phyloP scores from a whole-genome alignment of 92 coral and sea anemone genomes.

The Anthopleura xanthogrammica region DNA sequence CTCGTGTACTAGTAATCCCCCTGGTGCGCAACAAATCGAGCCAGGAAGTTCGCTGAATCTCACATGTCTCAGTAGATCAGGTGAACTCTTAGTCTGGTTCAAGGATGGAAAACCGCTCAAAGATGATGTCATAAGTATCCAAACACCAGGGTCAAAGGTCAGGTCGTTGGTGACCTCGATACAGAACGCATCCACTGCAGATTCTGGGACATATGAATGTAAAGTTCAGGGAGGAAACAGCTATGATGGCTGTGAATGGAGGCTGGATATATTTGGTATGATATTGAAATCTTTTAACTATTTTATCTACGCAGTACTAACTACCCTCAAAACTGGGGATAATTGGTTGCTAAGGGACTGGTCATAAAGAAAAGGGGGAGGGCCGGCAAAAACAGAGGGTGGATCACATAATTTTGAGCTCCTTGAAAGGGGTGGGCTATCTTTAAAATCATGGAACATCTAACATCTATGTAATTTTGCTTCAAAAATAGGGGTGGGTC shows the following conservation, averaged over 20 bases:
- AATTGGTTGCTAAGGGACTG: too few species aligned
- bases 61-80: neutral
- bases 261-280: constrained; percentile 8
- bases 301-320: too few species aligned
- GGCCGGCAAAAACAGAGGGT: too few species aligned
- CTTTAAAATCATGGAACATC: too few species aligned
- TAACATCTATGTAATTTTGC: too few species aligned
- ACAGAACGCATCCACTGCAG: constrained; percentile 1
- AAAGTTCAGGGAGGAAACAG: neutral
- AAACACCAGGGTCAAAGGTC: neutral
- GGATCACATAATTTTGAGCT: too few species aligned
- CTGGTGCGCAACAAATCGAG: neutral
- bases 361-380: too few species aligned
- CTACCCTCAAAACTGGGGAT: too few species aligned
- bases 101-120: neutral
- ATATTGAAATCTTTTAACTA: neutral
- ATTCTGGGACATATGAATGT: constrained; percentile 18
- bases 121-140: neutral
- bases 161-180: neutral
- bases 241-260: neutral
- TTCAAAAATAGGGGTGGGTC: too few species aligned
- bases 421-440: too few species aligned
- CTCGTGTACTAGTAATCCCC: neutral
- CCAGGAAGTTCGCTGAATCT: neutral
- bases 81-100: neutral